Percentiles rank a stretch among this genome's conserved stretches.
phyloP scores from a whole-genome alignment of 1,140 invertebrate species.

The Galleria mellonella region DNA sequence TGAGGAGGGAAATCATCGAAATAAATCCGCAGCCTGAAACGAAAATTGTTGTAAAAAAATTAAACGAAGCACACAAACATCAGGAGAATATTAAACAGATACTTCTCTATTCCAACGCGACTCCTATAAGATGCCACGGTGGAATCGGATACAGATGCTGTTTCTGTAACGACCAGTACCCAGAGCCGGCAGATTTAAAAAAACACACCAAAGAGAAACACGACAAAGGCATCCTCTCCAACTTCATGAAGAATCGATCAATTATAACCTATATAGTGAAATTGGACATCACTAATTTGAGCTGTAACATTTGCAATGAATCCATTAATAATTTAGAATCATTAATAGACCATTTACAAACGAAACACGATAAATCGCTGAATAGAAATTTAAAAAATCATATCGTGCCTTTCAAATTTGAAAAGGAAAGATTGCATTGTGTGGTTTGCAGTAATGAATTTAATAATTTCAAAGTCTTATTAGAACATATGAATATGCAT shows the following conservation, averaged over 20 bases:
- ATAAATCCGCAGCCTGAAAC: background rate
- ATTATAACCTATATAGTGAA: slow-evolving; percentile 31
- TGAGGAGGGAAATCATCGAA: background rate
- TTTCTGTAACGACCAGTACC: slow-evolving; percentile 27
- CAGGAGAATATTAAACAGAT: slow-evolving; percentile 31
- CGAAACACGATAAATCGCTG: slow-evolving; percentile 21
- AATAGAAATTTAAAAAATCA: slow-evolving; percentile 28
- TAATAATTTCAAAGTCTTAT: slow-evolving; percentile 47
- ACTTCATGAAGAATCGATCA: slow-evolving; percentile 21
- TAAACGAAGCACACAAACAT: slow-evolving; percentile 26
- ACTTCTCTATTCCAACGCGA: slow-evolving; percentile 32
- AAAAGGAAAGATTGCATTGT: slow-evolving; percentile 19
- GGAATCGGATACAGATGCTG: slow-evolving; percentile 30
- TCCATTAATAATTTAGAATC: slow-evolving; percentile 16
- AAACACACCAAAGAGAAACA: slow-evolving; percentile 30
- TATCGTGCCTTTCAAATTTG: slow-evolving; percentile 45
- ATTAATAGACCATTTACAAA: slow-evolving; percentile 26
- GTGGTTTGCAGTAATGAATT: slow-evolving; percentile 30
- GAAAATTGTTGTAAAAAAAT: slow-evolving; percentile 13
- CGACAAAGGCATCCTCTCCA: slow-evolving; percentile 13
- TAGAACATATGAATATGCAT: slow-evolving; percentile 52
- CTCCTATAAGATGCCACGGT: slow-evolving; percentile 22
- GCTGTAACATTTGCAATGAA: slow-evolving; percentile 30
- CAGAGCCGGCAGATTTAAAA: slow-evolving; percentile 33
- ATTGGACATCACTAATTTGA: slow-evolving; percentile 42